Conservation (phyloP, 2,888 invertebrate species). For the Saturnia pavonia region DNA sequence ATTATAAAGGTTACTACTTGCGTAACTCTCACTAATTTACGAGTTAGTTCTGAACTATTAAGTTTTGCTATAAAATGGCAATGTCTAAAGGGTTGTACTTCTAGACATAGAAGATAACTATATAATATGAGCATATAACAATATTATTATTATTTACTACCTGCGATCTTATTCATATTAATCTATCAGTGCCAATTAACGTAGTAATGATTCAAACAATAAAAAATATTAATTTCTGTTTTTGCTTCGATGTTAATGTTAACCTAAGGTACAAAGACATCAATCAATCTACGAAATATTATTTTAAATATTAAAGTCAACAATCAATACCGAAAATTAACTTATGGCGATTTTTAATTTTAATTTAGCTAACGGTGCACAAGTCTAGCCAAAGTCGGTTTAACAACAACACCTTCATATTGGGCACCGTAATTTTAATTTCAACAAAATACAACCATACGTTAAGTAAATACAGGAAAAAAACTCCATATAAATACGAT, state of each 20-base stretch:
- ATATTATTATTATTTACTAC: not conserved
- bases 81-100: not conserved
- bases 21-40: not conserved
- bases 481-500: too few relatives aligned
- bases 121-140: not conserved
- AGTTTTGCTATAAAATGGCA: not conserved
- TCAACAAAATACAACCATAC: too few relatives aligned
- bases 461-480: too few relatives aligned
- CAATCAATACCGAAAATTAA: not conserved
- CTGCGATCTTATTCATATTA: not conserved
- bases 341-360: not conserved
- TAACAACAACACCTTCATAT: conserved; percentile 39
- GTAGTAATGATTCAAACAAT: not conserved
- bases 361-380: conserved; percentile 19
- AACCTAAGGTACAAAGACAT: not conserved
- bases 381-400: conserved; percentile 33
- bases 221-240: not conserved
- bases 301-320: not conserved
- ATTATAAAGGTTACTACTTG: not conserved
- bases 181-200: not conserved
- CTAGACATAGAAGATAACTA: not conserved
- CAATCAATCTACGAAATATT: not conserved
- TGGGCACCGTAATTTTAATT: not conserved
- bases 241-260: too few relatives aligned
- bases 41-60: not conserved